phyloP scores from a whole-genome alignment of 2,797 vertebrate species.

The Hippoglossus hippoglossus region DNA sequence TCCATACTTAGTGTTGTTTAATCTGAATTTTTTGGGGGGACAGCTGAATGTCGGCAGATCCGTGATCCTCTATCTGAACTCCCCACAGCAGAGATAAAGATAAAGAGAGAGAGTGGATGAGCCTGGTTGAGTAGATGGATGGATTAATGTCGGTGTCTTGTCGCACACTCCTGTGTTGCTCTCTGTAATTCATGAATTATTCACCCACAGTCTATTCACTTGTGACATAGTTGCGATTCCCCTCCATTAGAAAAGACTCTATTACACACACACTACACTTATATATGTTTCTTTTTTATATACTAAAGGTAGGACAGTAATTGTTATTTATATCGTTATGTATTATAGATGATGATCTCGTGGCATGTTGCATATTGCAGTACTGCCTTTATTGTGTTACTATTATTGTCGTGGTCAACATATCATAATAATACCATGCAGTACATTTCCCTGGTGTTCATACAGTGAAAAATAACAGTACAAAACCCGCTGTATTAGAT shows the following conservation, averaged over 20 bases:
- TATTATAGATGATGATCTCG: neutral
- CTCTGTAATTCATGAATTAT: constrained; percentile 77
- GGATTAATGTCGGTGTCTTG: constrained; percentile 64
- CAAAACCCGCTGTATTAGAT: neutral
- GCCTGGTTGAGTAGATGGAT: constrained; percentile 47
- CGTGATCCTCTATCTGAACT: constrained; percentile 78
- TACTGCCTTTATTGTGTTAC: neutral
- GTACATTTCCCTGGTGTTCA: neutral
- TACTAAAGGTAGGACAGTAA: neutral
- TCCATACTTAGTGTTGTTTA: constrained; percentile 45
- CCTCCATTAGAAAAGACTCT: constrained; percentile 32
- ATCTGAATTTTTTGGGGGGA: constrained; percentile 37
- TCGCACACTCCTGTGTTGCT: constrained; percentile 68
- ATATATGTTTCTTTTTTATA: neutral
- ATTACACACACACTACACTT: neutral
- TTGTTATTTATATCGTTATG: neutral
- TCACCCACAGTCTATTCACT: constrained; percentile 59
- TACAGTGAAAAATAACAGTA: too few species aligned
- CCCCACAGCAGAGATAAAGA: constrained; percentile 30
- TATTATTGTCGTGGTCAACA: neutral
- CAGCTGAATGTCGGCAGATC: constrained; percentile 75
- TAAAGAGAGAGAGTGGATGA: constrained; percentile 12
- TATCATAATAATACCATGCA: neutral
- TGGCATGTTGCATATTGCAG: neutral
- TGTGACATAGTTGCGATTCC: constrained; percentile 39